These are phyloP conservation scores for Elachura formosa DNA, from an alignment of 2,113 vertebrate genomes.

Conservation along the genomic window DNA sequence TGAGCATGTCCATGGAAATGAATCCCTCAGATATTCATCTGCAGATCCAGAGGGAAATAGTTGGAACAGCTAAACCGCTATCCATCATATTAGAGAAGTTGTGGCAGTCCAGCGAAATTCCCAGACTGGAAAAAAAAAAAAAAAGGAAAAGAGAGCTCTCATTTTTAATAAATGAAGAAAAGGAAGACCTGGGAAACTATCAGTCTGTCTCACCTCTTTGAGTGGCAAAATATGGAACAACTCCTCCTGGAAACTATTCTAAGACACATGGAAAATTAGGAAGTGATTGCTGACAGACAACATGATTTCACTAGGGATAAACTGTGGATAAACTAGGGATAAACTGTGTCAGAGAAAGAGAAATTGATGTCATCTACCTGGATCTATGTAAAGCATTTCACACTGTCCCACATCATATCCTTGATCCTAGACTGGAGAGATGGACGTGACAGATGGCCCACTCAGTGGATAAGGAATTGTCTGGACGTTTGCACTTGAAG, in stretches of 20 bases:
- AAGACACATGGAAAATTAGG: background rate
- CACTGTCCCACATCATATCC: background rate
- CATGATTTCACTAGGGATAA: background rate
- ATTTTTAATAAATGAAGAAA: background rate
- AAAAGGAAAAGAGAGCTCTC: background rate
- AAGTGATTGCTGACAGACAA: background rate
- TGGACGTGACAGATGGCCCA: background rate
- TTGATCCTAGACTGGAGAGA: background rate
- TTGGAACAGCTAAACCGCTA: background rate
- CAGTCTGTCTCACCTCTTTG: background rate
- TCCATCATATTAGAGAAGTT: background rate
- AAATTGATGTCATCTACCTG: background rate
- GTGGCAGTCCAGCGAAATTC: background rate
- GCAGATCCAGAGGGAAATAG: background rate
- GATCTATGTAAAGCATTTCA: background rate
- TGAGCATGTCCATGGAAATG: background rate
- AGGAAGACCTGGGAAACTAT: background rate
- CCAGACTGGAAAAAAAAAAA: background rate
- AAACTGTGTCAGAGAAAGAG: background rate
- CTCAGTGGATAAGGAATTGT: background rate
- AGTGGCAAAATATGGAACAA: background rate
- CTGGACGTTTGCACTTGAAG: background rate
- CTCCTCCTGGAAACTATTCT: background rate
- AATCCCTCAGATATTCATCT: background rate
- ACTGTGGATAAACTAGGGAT: background rate